Evolutionary conservation across 2,113 vertebrate genomes (phyloP).

Genomic region (Prionailurus viverrinus): DNA sequence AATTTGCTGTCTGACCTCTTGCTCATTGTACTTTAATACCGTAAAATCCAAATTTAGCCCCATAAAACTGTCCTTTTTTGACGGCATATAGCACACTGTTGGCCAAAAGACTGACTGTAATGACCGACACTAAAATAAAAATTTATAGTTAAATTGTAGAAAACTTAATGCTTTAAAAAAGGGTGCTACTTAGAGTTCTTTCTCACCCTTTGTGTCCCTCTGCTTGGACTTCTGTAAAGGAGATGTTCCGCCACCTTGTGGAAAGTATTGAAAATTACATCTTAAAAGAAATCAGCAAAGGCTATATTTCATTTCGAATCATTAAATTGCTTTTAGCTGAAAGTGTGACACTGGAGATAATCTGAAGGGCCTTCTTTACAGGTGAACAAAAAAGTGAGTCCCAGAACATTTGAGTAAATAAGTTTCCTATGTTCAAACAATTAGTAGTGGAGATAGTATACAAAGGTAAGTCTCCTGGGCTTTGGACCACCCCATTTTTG

Average conservation of each 20-base stretch:
- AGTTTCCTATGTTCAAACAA: not conserved
- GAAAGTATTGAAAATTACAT: conserved; percentile 63
- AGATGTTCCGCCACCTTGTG: conserved; percentile 84
- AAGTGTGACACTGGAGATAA: not conserved
- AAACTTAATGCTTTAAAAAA: conserved; percentile 57
- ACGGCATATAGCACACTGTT: not conserved
- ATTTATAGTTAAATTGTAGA: not conserved
- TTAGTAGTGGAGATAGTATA: not conserved
- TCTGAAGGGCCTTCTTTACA: not conserved
- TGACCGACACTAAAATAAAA: conserved; percentile 5
- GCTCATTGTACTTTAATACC: not conserved
- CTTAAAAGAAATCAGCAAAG: not conserved
- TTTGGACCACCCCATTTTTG: not conserved
- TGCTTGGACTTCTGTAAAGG: conserved; percentile 72
- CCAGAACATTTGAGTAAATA: not conserved
- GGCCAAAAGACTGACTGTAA: not conserved
- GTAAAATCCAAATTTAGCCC: not conserved
- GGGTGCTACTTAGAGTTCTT: not conserved
- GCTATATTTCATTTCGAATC: not conserved
- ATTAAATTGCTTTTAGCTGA: not conserved
- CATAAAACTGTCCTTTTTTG: not conserved
- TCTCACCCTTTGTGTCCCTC: conserved; percentile 40
- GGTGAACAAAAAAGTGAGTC: not conserved
- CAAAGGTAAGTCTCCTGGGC: not conserved
- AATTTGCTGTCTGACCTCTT: not conserved